Evolutionary conservation across 2,797 vertebrate species (phyloP), one percentile per base, ranked within the genome.

Genomic region (Enteromius thamalakanensis): DNA sequence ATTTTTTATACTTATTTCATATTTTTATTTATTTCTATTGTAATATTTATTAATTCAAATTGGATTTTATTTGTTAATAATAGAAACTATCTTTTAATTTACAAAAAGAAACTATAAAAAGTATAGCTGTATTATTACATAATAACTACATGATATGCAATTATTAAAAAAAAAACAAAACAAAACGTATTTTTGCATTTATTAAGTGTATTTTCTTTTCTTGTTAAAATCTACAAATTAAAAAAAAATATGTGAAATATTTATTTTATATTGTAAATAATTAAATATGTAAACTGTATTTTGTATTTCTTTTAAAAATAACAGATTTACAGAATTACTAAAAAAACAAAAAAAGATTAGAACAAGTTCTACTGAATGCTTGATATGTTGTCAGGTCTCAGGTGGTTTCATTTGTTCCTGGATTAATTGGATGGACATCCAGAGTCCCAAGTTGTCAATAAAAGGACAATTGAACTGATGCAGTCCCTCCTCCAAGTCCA

Each of bases 361-460:
- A 26, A 62, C 11, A 15, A 15, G 14, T 23, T 58, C 55, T 23
- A 11, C 8, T 23, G 10, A 58, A 64, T 17, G 60, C 6, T 64
- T 32, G 19, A 34, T 78, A 3, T 65, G 62, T n/a, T 58, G n/a
- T 49, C 53, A 29, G 76, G 87, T 76, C 85, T 81, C 85, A 88
- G 80, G 85, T 86, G 85, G 26, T 51, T 64, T 53, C 23, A 34
- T 69, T 55, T 74, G 32, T 53, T 68, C 23, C 53, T 64, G 62
- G 68, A 76, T 82, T 80, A 88, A 88, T 82, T 67, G 80, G 74
- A 81, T 51, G 51, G 70, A 74, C 60, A 75, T 29, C 29, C 42
- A 64, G 82, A 68, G 45, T 79, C 78, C 68, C 78, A 49, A 69
- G 72, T 45, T 87, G 85, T 76, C 85, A 68, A 87, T 88, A 82